Evolutionary conservation across 2,113 vertebrate species (phyloP).

Genomic region (Platysternon megacephalum): DNA sequence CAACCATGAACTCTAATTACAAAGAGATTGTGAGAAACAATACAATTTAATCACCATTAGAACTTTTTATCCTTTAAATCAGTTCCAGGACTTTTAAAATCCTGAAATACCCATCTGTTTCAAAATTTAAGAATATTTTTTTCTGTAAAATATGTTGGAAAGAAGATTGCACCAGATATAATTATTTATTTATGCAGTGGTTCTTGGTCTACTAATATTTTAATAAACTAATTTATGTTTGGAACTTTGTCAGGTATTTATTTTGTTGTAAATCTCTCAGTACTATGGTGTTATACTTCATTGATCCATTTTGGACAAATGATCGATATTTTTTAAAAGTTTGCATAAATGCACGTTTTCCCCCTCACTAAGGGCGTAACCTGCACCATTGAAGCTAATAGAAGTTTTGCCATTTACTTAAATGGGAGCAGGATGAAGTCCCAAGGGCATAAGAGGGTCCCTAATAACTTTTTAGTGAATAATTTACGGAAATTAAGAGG

Average conservation of each 20-base stretch:
- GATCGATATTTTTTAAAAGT: neutral
- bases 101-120: neutral
- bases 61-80: conserved; percentile 32
- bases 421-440: neutral
- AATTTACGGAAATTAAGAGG: neutral
- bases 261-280: neutral
- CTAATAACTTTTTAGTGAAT: neutral
- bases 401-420: neutral
- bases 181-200: neutral
- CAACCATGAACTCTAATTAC: conserved; percentile 18
- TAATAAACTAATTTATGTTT: conserved; percentile 56
- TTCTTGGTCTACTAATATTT: conserved; percentile 11
- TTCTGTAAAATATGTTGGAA: conserved; percentile 3
- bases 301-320: neutral
- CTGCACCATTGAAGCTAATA: neutral
- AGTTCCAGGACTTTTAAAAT: neutral
- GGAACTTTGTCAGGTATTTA: neutral
- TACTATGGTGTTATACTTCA: neutral
- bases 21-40: conserved; percentile 8
- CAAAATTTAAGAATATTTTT: neutral
- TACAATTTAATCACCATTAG: neutral
- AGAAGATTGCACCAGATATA: neutral
- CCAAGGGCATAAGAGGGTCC: neutral
- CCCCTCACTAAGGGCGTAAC: neutral
- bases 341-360: neutral